Base-by-base conservation (phyloP, 92 coral and sea anemone species). In the Parazoanthus darwini region DNA sequence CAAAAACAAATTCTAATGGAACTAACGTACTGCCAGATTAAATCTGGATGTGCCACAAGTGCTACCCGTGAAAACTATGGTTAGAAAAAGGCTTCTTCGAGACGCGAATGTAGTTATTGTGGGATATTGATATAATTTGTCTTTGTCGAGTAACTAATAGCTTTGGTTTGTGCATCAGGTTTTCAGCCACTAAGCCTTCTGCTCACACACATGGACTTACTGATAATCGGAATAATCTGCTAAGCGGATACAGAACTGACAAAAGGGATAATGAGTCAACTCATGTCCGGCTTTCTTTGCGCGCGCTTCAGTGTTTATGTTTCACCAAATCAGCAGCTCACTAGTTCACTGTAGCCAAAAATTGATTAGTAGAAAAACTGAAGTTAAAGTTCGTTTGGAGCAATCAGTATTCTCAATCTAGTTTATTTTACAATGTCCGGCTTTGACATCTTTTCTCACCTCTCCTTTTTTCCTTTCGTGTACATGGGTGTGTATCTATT, bases 151-250 rank as follows among this genome's bases (percentile, higher is more conserved):
- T 76, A 15, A 76, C 13, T n/a, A 44, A 39, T 4, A 20, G 79
- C 79, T 76, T 76, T 76, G 79, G 9, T 76, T 76, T 76, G 48
- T 18, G 33, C 54, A 39, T 39, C 79, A 76, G 79, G 50, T 76
- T 76, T 74, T 76, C 46, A 37, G 29, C 46, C 48, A 16, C 79
- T 25, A 39, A 4, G 25, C 79, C 43, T 20, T 22, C 13, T 38
- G 35, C 26, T 76, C 26, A 76, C 46, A 37, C 43, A 73, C 79
- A 76, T 20, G 25, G 70, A 75, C 25, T 5, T 76, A 33, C 54
- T 39, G 26, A 76, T 76, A 74, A 63, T 63, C 25, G 22, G 26
- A 63, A 63, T 63, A 63, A 63, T 63, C 70, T 63, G 70, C 7
- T 3, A 63, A 63, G 25, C 59, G 59, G 59, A 54, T 54, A 14